Evolutionary conservation across 2,113 vertebrate species (phyloP), one percentile per base, ranked within the genome.

Genomic region (Gallinago undulata): DNA sequence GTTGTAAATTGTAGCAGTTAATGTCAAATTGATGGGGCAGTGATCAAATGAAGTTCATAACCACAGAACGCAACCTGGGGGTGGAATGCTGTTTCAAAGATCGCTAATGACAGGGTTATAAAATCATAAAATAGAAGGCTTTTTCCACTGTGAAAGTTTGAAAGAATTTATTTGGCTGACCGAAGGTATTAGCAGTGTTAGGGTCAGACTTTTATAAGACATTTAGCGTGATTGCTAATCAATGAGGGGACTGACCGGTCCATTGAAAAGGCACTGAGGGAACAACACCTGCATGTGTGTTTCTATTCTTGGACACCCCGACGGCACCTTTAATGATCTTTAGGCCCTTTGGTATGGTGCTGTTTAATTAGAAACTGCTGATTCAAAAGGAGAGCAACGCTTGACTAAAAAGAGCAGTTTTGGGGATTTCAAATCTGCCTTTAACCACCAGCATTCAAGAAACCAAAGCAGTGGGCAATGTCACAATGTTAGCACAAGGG

Each of bases 21-120:
- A 98, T 41, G 93, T 96, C 96, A 97, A 97, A 96, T 89, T 95
- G 96, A 97, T 93, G 92, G 96, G 94, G 93, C 93, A 94, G 91
- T 95, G 97, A 97, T 97, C 97, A 98, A 98, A 97, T 97, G 97
- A 96, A 98, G 97, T 96, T 97, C 97, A 97, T 97, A 97, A 97
- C 94, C 96, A 96, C 96, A 97, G 94, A 97, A 96, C 31, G 64
- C 91, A 95, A 97, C 97, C 97, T 89, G 96, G 93, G 97, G 97
- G 97, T 91, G 94, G 97, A 98, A 98, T 98, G 97, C 96, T 74
- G 51, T 94, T 93, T 86, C 91, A 89, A 96, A 92, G 95, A 91
- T 97, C 96, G 94, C 89, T 98, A 97, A 98, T 97, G 96, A 97
- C 87, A 93, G 97, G 96, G 96, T 89, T 97, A 95, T 98, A 97